Evolutionary conservation across 2,797 vertebrate genomes (phyloP).

Genomic region (Poeciliopsis presidionis): DNA sequence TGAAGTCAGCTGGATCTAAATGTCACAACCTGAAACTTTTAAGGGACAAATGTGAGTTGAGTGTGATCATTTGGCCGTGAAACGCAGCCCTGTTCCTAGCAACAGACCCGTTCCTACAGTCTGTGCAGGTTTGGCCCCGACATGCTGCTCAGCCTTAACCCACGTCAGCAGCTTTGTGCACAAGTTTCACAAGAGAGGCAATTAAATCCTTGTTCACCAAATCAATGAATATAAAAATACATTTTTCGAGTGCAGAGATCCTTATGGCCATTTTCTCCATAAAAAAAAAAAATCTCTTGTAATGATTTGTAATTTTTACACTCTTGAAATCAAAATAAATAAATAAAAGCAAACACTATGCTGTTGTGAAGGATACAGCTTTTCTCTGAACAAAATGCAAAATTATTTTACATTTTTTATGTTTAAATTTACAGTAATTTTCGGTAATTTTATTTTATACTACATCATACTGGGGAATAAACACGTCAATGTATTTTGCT

Average conservation of each 20-base stretch:
- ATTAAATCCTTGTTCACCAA: conserved; percentile 69
- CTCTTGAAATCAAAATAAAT: no score
- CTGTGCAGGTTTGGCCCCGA: conserved; percentile 54
- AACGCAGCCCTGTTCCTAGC: neutral
- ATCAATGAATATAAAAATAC: conserved; percentile 35
- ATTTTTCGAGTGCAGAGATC: conserved; percentile 34
- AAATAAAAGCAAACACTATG: no score
- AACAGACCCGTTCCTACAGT: conserved; percentile 29
- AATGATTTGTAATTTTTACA: conserved; percentile 46
- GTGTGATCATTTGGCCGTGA: conserved; percentile 3
- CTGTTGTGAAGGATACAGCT: no score
- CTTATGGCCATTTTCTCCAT: conserved; percentile 38
- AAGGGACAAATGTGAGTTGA: conserved; percentile 8
- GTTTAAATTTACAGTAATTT: no score
- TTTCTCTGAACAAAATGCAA: no score
- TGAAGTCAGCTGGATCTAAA: no score
- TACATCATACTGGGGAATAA: no score
- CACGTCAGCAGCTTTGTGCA: conserved; percentile 55
- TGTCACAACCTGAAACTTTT: neutral
- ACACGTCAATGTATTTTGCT: no score
- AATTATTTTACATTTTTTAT: no score
- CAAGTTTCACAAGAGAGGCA: conserved; percentile 38
- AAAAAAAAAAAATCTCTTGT: conserved; percentile 42
- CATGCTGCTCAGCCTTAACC: conserved; percentile 44
- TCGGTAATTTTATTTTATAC: no score